phyloP scores from a whole-genome alignment of 2,113 vertebrate species.

The Plectropomus leopardus region DNA sequence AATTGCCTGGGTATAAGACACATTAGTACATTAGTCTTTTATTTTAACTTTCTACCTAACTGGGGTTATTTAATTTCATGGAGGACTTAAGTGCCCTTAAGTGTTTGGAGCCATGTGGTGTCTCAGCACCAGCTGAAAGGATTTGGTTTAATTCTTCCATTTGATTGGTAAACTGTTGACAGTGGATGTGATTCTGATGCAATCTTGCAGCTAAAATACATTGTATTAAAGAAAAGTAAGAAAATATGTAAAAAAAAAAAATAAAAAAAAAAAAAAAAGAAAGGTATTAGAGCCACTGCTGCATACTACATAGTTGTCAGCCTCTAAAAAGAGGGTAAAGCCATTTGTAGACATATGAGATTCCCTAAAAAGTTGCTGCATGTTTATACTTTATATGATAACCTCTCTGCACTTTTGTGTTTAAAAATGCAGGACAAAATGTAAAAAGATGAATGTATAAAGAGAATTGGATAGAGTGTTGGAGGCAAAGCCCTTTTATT shows the following conservation, averaged over 20 bases:
- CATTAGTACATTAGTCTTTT: slow-evolving; percentile 25
- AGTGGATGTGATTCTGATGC: neutral
- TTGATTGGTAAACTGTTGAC: slow-evolving; percentile 1
- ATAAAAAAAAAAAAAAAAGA: neutral
- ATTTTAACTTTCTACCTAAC: slow-evolving; percentile 5
- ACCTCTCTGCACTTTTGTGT: too few relatives aligned
- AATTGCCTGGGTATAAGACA: slow-evolving; percentile 12
- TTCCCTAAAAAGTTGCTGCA: too few relatives aligned
- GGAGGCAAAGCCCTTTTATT: too few relatives aligned
- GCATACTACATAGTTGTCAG: too few relatives aligned
- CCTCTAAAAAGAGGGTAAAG: too few relatives aligned
- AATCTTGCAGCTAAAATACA: neutral
- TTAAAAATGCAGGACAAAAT: too few relatives aligned
- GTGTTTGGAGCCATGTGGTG: slow-evolving; percentile 19
- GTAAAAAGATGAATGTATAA: too few relatives aligned
- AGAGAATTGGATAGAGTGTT: too few relatives aligned
- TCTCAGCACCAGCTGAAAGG: neutral
- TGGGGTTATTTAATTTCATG: slow-evolving; percentile 32
- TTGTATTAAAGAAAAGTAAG: neutral
- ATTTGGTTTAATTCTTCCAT: slow-evolving; percentile 19
- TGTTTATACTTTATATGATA: too few relatives aligned
- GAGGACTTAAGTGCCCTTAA: slow-evolving; percentile 16
- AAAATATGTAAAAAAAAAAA: neutral
- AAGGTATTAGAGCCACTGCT: neutral
- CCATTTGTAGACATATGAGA: too few relatives aligned